Conservation (phyloP, 1,140 invertebrate genomes). For the Teleogryllus occipitalis region DNA sequence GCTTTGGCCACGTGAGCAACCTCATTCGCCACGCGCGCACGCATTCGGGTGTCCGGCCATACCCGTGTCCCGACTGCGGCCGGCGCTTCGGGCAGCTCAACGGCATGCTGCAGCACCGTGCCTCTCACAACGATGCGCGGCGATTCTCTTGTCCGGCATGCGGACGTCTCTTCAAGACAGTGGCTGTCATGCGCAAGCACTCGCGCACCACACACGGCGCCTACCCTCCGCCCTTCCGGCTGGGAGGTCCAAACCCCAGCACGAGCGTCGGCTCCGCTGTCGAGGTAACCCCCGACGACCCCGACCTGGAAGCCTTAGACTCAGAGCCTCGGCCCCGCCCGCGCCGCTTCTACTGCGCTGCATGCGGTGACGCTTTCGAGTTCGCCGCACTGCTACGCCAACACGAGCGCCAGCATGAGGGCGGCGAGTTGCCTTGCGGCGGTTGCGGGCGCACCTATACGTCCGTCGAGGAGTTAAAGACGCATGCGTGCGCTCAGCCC, state of each 20-base stretch:
- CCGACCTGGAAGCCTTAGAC: conserved; percentile 17
- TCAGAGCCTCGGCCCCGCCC: conserved; percentile 30
- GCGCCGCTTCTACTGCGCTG: conserved; percentile 35
- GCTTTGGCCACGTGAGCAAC: conserved; percentile 43
- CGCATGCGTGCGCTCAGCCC: not conserved
- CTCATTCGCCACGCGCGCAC: conserved; percentile 39
- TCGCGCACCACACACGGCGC: conserved; percentile 19
- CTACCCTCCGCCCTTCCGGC: not conserved
- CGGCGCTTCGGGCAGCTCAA: conserved; percentile 37
- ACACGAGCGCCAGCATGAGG: conserved; percentile 30
- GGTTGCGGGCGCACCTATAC: conserved; percentile 1
- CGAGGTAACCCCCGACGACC: too few species aligned
- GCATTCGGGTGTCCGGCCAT: conserved; percentile 37
- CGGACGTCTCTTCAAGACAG: conserved; percentile 19
- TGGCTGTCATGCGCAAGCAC: conserved; percentile 21
- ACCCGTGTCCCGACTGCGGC: conserved; percentile 40
- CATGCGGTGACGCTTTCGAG: conserved; percentile 37
- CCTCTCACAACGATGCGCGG: conserved; percentile 23
- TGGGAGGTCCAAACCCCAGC: too few species aligned
- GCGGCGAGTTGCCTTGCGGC: conserved; percentile 16
- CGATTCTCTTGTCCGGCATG: not conserved
- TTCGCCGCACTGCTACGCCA: conserved; percentile 34
- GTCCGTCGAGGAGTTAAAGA: conserved; percentile 12
- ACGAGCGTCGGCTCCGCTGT: too few species aligned
- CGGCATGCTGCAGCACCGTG: conserved; percentile 29